Evolutionary conservation across 1,140 invertebrate genomes (phyloP).

Genomic region (Halyomorpha halys): DNA sequence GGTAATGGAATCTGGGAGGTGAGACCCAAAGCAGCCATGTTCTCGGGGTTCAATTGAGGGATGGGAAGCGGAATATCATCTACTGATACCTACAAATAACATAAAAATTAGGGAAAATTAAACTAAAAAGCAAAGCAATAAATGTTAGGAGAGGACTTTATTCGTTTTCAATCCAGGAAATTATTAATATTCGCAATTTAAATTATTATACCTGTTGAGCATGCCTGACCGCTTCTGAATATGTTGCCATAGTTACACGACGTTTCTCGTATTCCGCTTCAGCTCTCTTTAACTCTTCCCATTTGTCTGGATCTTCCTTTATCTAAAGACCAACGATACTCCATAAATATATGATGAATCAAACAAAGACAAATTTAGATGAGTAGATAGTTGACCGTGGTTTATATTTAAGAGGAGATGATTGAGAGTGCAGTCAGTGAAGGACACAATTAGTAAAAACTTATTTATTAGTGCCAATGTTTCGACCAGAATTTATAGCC

Average conservation of each 20-base stretch:
- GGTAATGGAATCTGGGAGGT: conserved; percentile 71
- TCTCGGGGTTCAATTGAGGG: conserved; percentile 34
- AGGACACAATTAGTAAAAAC: no score
- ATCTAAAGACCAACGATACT: conserved; percentile 46
- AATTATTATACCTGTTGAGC: conserved; percentile 67
- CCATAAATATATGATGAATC: conserved; percentile 16
- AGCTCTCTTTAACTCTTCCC: conserved; percentile 78
- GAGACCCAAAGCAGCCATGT: conserved; percentile 38
- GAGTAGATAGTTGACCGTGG: no score
- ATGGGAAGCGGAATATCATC: conserved; percentile 91
- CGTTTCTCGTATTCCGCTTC: conserved; percentile 89
- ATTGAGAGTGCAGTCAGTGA: no score
- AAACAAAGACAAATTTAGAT: neutral
- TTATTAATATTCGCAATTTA: no score
- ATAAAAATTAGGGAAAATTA: neutral
- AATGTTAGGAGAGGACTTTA: no score
- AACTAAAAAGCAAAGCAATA: no score
- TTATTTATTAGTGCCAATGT: no score
- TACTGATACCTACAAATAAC: conserved; percentile 46
- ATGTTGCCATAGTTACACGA: conserved; percentile 71
- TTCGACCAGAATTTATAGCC: no score
- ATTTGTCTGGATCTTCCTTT: conserved; percentile 93
- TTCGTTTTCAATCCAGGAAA: no score
- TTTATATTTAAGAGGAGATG: no score
- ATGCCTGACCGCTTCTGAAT: conserved; percentile 89